Percentiles rank a stretch among this genome's conserved stretches.
Conservation (phyloP, 2,113 vertebrate species). For the Marmota monax region DNA sequence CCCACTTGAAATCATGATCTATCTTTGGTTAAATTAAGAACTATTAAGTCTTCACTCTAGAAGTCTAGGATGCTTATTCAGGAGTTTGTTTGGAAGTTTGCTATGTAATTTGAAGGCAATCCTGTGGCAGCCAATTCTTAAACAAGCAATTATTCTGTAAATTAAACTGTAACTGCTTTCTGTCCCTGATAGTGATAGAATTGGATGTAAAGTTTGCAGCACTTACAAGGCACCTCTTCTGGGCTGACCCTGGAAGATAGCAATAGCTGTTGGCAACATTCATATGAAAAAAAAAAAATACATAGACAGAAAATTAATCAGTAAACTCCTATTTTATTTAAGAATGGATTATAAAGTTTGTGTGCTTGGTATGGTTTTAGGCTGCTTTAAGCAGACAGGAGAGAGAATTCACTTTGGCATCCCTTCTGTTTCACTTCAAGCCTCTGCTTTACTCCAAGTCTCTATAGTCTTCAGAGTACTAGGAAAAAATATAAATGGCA, state of each 20-base stretch:
- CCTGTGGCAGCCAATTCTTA: not conserved
- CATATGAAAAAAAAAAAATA: not conserved
- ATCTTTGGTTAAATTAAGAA: slow-evolving; percentile 8
- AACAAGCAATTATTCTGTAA: not conserved
- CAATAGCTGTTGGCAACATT: not conserved
- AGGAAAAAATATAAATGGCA: not conserved
- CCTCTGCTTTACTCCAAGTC: not conserved
- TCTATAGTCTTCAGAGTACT: not conserved
- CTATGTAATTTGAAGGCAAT: not conserved
- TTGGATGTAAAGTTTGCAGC: not conserved
- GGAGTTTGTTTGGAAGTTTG: not conserved
- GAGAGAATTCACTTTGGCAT: not conserved
- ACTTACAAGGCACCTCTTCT: not conserved
- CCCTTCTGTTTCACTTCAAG: not conserved
- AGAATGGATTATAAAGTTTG: not conserved
- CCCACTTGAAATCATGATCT: not conserved
- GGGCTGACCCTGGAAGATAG: not conserved
- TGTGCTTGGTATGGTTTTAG: not conserved
- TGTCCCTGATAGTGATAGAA: not conserved
- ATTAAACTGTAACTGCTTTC: not conserved
- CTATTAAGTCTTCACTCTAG: not conserved
- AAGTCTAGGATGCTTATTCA: not conserved
- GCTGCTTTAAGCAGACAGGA: not conserved
- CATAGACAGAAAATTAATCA: not conserved
- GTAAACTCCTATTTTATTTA: not conserved